phyloP scores from a whole-genome alignment of 1,140 invertebrate genomes.

The Drosophila navojoa region DNA sequence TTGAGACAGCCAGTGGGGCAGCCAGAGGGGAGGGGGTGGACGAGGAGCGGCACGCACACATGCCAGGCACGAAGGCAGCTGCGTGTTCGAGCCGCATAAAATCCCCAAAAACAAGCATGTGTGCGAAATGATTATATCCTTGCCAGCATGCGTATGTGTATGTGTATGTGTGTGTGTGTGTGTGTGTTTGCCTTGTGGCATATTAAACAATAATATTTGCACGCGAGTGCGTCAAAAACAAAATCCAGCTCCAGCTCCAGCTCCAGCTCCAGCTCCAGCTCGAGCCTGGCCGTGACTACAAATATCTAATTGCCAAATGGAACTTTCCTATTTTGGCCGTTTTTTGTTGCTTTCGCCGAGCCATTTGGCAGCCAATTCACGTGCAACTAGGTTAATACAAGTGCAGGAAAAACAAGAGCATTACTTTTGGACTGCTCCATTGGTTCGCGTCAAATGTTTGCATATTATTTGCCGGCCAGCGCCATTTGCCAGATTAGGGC shows the following conservation, averaged over 20 bases:
- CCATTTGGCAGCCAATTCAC: conserved; percentile 38
- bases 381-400: conserved; percentile 44
- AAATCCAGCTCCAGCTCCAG: conserved; percentile 16
- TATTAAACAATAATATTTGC: conserved; percentile 81
- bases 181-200: conserved; percentile 54
- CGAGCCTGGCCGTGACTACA: conserved; percentile 4
- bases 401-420: conserved; percentile 37
- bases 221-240: conserved; percentile 54
- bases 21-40: background rate
- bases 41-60: background rate
- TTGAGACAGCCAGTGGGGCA: background rate
- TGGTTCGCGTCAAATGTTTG: conserved; percentile 58
- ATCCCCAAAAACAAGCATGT: conserved; percentile 18
- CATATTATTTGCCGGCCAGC: conserved; percentile 53
- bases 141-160: background rate
- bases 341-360: too few species aligned
- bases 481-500: conserved; percentile 74
- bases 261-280: background rate
- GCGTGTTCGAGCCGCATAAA: conserved; percentile 38
- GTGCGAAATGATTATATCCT: background rate
- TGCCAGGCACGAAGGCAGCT: conserved; percentile 11
- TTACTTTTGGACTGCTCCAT: conserved; percentile 29
- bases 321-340: background rate
- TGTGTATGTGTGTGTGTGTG: conserved; percentile 1
- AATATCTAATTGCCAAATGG: conserved; percentile 61